phyloP scores from a whole-genome alignment of 1,140 invertebrate species.

The Proales similis region DNA sequence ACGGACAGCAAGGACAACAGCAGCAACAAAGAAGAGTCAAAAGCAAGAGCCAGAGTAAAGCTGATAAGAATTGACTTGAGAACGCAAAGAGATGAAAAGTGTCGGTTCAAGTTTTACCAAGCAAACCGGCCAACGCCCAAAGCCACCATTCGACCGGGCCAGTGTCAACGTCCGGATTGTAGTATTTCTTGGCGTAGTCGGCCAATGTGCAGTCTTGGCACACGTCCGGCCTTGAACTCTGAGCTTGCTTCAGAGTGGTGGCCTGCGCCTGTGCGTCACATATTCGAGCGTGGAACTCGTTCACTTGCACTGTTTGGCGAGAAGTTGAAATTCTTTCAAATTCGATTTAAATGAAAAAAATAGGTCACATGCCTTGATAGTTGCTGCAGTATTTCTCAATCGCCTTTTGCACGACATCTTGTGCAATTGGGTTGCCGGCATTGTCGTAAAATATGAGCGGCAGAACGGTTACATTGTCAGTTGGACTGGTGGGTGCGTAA shows the following conservation, averaged over 20 bases:
- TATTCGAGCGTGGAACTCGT: slow-evolving; percentile 22
- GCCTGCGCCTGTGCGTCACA: slow-evolving; percentile 14
- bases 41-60: slow-evolving; percentile 1
- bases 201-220: slow-evolving; percentile 11
- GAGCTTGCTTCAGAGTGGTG: background rate
- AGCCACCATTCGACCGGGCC: background rate
- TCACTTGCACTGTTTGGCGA: no score
- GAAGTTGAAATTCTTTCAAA: background rate
- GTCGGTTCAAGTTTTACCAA: no score
- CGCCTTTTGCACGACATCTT: slow-evolving; percentile 6
- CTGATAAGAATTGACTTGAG: background rate
- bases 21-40: slow-evolving; percentile 35
- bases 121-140: no score
- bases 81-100: background rate
- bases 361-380: background rate
- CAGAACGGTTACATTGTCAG: background rate
- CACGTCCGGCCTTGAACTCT: background rate
- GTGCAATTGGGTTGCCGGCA: slow-evolving; percentile 2
- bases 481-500: slow-evolving; percentile 6
- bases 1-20: slow-evolving; percentile 24
- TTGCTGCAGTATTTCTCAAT: background rate
- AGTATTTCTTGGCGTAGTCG: background rate
- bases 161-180: background rate
- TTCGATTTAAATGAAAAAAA: background rate
- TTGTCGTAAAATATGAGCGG: slow-evolving; percentile 18